Evolutionary conservation across 2,113 vertebrate genomes (phyloP).

Genomic region (Vulpes ferrilata): DNA sequence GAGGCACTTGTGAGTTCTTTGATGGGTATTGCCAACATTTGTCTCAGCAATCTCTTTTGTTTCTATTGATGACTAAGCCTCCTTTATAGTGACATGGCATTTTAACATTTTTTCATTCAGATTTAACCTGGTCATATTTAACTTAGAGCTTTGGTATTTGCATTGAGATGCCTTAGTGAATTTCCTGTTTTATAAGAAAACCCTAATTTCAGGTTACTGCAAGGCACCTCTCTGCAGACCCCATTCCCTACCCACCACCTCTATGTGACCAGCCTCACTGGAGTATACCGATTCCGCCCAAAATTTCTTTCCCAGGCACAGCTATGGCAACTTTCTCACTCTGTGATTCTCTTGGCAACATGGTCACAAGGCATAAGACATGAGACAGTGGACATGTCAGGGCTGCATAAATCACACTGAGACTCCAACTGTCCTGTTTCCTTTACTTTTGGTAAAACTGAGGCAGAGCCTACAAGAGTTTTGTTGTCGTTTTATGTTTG

Average conservation of each 20-base stretch:
- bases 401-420: background rate
- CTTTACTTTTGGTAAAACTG: background rate
- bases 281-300: background rate
- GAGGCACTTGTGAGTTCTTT: background rate
- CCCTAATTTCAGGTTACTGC: background rate
- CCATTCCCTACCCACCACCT: accelerated
- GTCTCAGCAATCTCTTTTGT: background rate
- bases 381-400: background rate
- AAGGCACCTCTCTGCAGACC: background rate
- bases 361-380: background rate
- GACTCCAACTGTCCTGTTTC: too few species aligned
- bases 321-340: background rate
- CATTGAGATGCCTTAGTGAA: background rate
- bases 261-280: background rate
- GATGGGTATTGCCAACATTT: background rate
- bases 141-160: background rate
- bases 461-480: background rate
- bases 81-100: background rate
- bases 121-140: background rate
- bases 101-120: background rate
- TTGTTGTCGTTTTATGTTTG: background rate
- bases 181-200: background rate
- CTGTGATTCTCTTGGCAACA: background rate
- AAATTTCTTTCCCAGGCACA: background rate
- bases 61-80: background rate